These are phyloP conservation scores for Rhagologus leucostigma DNA, from an alignment of 2,113 vertebrate species.

Conservation along the genomic window DNA sequence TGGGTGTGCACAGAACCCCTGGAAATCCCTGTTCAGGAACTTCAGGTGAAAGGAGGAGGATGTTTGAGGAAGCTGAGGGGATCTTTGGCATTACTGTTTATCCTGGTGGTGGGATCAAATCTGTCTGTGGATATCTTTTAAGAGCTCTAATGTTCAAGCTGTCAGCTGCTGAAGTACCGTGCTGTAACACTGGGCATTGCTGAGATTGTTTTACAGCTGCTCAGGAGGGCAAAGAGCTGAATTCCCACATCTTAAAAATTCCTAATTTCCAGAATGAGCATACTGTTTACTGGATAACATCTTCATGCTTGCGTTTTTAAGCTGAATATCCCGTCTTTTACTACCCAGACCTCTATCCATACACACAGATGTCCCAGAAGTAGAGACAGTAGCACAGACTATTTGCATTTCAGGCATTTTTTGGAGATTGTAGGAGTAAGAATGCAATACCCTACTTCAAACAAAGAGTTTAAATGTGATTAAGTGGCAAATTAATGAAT, in stretches of 20 bases:
- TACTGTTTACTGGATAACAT: neutral
- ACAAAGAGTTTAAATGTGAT: neutral
- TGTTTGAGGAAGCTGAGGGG: neutral
- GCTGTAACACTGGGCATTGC: neutral
- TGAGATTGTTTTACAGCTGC: neutral
- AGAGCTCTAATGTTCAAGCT: accelerated
- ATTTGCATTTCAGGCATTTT: neutral
- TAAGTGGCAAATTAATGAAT: neutral
- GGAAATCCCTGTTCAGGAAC: neutral
- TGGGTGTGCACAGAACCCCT: neutral
- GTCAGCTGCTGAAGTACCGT: neutral
- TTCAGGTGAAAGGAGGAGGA: neutral
- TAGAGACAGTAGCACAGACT: neutral
- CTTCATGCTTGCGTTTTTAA: neutral
- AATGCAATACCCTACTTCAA: neutral
- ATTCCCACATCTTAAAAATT: neutral
- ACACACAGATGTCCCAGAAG: neutral
- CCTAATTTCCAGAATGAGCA: neutral
- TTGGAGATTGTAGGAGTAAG: neutral
- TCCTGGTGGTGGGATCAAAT: neutral
- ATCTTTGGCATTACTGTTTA: neutral
- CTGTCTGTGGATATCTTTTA: neutral
- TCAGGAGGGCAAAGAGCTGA: neutral
- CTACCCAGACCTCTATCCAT: neutral
- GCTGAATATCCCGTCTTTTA: neutral